phyloP scores from a whole-genome alignment of 2,113 vertebrate genomes.

The Rhizomys pruinosus region DNA sequence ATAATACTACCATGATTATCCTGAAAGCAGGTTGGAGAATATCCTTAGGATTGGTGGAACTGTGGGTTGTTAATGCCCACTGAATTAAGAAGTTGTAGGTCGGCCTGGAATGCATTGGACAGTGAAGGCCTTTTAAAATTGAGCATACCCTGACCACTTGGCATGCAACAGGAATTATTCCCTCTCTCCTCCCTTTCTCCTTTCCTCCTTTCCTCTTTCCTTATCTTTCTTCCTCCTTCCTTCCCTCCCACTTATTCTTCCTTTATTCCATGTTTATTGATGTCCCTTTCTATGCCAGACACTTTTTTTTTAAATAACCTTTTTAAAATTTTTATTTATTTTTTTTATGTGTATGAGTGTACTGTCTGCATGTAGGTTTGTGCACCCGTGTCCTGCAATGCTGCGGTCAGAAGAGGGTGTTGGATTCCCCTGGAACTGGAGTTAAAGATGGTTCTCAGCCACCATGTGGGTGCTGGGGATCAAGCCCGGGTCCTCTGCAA shows the following conservation, averaged over 20 bases:
- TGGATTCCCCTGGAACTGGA: too few species aligned
- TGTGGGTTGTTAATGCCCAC: neutral
- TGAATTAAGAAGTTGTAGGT: neutral
- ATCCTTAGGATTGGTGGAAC: neutral
- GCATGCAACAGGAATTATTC: neutral
- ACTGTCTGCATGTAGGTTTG: too few species aligned
- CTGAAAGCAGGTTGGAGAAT: neutral
- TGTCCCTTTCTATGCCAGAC: neutral
- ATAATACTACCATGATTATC: neutral
- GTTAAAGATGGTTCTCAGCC: too few species aligned
- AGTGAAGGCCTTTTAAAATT: neutral
- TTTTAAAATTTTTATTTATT: too few species aligned
- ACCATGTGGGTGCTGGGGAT: too few species aligned
- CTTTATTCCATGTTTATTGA: neutral
- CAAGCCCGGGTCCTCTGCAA: too few species aligned
- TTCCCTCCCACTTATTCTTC: accelerated
- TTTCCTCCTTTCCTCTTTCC: too few species aligned
- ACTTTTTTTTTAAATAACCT: too few species aligned
- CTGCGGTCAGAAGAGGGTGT: too few species aligned
- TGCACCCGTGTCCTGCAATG: too few species aligned
- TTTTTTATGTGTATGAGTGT: too few species aligned
- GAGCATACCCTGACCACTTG: neutral
- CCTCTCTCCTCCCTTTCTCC: neutral
- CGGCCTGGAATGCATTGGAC: neutral
- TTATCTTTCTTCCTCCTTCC: neutral